phyloP scores from a whole-genome alignment of 1,140 invertebrate species.

The Brachionus calyciflorus region DNA sequence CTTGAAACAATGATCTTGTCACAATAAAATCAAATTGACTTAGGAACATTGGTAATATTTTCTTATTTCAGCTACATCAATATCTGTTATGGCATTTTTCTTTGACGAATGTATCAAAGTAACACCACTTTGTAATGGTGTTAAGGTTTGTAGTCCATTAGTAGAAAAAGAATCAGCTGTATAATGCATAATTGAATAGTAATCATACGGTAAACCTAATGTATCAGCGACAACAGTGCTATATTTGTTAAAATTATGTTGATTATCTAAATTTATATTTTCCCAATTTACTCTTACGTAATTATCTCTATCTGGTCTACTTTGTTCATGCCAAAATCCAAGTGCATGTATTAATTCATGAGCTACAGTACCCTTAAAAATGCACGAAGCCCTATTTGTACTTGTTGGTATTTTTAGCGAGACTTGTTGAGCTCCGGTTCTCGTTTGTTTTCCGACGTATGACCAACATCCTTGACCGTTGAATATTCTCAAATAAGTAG shows the following conservation, averaged over 20 bases:
- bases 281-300: slow-evolving; percentile 63
- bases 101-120: neutral
- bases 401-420: neutral
- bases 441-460: slow-evolving; percentile 1
- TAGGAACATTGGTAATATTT: slow-evolving; percentile 27
- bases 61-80: neutral
- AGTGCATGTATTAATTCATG: slow-evolving; percentile 98
- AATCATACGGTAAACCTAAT: slow-evolving; percentile 22
- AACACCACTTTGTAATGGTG: neutral
- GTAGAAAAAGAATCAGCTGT: slow-evolving; percentile 18
- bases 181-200: slow-evolving; percentile 46
- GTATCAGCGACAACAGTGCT: neutral
- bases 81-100: neutral
- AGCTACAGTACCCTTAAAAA: slow-evolving; percentile 79
- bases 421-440: neutral
- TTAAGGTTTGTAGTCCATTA: slow-evolving; percentile 32
- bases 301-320: slow-evolving; percentile 73
- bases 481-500: slow-evolving; percentile 18
- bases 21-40: too few species aligned
- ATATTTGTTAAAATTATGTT: slow-evolving; percentile 46
- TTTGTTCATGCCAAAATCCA: slow-evolving; percentile 98
- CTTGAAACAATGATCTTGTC: too few species aligned
- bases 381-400: neutral
- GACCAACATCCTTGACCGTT: slow-evolving; percentile 40
- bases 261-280: slow-evolving; percentile 1